Evolutionary conservation across 2,113 vertebrate genomes (phyloP), one percentile per base, ranked within the genome.

Genomic region (Pedetes capensis): DNA sequence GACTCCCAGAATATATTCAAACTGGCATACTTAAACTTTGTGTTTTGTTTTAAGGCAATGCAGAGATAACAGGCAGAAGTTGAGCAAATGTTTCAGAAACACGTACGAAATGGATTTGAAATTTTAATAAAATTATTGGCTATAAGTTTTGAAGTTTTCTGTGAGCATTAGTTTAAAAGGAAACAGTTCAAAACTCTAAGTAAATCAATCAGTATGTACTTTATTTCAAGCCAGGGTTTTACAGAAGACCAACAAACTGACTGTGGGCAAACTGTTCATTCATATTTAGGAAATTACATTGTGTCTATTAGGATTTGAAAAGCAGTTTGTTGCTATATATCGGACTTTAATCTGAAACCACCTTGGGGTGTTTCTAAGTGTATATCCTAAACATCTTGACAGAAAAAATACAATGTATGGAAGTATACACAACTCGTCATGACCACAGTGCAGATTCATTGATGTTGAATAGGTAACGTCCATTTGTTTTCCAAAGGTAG

Each of bases 141-240:
- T 94, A 83, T 66, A 14, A 63, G 3, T 12, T 83, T 13, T 85
- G n/a, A 93, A 66, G 63, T 74, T 39, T 68, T 92, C 63, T 91
- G 32, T 93, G 22, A 76, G 22, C 34, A 88, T 57, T 72, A 94
- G 20, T 90, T 93, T 83, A 93, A 87, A 96, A 97, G 76, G 51
- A 97, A 96, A 94, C 78, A 96, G 91, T 92, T 96, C 93, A 93
- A 96, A 92, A 87, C 85, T 34, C 83, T 78, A 92, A 87, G 69
- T 96, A 93, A 89, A 94, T 94, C 76, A 82, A 92, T 95, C 91
- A 86, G 63, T 95, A 93, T 71, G 32, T 42, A 96, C 95, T 97
- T 97, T 97, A 97, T 95, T 96, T 96, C 69, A n/a, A 97, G 92
- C 87, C 92, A 94, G 96, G 12, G 59, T 96, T 96, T 97, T 94